These are phyloP conservation scores for Halictus ligatus DNA, from an alignment of 2,888 invertebrate genomes.

Conservation along the genomic window DNA sequence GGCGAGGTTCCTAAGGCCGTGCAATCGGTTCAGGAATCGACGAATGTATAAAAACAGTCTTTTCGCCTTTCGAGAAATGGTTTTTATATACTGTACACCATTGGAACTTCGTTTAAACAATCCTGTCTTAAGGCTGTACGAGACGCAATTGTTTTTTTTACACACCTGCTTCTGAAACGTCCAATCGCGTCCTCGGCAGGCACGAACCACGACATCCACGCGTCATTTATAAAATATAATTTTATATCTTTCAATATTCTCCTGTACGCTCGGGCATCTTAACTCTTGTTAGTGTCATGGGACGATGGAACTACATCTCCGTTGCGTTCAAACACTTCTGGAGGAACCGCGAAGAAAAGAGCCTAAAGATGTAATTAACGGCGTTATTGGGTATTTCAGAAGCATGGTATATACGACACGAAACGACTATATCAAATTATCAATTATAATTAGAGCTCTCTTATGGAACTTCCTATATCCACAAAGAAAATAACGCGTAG, in stretches of 20 bases:
- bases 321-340: not conserved
- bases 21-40: slow-evolving; percentile 22
- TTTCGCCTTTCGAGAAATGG: slow-evolving; percentile 25
- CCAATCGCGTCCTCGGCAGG: slow-evolving; percentile 13
- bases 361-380: not conserved
- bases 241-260: not conserved
- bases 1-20: slow-evolving; percentile 38
- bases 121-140: slow-evolving; percentile 30
- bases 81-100: slow-evolving; percentile 55
- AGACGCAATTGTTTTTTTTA: slow-evolving; percentile 30
- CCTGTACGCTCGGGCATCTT: not conserved
- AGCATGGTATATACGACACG: slow-evolving; percentile 22
- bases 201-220: not conserved
- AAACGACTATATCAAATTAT: slow-evolving; percentile 43
- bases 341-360: not conserved
- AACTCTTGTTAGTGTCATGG: not conserved
- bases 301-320: not conserved
- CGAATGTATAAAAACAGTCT: slow-evolving; percentile 54
- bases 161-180: slow-evolving; percentile 41
- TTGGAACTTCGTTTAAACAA: slow-evolving; percentile 35
- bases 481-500: slow-evolving; percentile 21
- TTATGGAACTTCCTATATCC: slow-evolving; percentile 37
- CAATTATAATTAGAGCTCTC: slow-evolving; percentile 40
- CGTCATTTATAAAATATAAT: not conserved
- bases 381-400: slow-evolving; percentile 43